Evolutionary conservation across 2,888 invertebrate species (phyloP), one percentile per base, ranked within the genome.

Genomic region (Microctonus brassicae): DNA sequence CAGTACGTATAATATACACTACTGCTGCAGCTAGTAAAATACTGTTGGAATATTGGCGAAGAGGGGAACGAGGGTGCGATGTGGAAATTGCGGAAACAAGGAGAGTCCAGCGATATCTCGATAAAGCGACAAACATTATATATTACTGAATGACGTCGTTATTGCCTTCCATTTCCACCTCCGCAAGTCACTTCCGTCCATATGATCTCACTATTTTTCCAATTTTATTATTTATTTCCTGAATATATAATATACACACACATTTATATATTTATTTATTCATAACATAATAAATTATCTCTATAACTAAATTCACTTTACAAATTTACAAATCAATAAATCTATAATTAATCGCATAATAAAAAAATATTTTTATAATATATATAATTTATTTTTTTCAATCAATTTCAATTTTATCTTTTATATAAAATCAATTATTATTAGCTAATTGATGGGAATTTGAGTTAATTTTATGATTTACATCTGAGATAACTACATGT

Each of bases 151-250:
- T 83, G 81, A 81, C 82, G 83, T 82, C 83, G 85, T 86, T 84
- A 85, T 84, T 84, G 82, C 85, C 84, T 69, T 83, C 84, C 84
- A 85, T 86, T 86, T 85, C 84, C 84, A 85, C 83, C 82, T 86
- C 83, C 85, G 84, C 79, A 60, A 36, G 81, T 81, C 84, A 84
- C 82, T 81, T 81, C 83, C 83, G 83, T 79, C 75, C 79, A 78
- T 70, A 47, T 39, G 36, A 33, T 62, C 17, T 62, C 61, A 34
- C 61, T 17, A 61, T 36, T 61, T 36, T 17, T 61, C 36, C 20
- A 36, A 24, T 36, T 57, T 57, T 57, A 29, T 29, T 57, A 24
- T 29, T 57, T 13, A 26, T 29, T 13, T 29, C 57, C 26, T 57
- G 26, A 47, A 47, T 47, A n/a, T n/a, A n/a, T n/a, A n/a, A n/a